A percentile compares a stretch with the other conserved stretches of the same genome.
Conservation (phyloP, 1,140 invertebrate species). For the Rhagoletis pomonella region DNA sequence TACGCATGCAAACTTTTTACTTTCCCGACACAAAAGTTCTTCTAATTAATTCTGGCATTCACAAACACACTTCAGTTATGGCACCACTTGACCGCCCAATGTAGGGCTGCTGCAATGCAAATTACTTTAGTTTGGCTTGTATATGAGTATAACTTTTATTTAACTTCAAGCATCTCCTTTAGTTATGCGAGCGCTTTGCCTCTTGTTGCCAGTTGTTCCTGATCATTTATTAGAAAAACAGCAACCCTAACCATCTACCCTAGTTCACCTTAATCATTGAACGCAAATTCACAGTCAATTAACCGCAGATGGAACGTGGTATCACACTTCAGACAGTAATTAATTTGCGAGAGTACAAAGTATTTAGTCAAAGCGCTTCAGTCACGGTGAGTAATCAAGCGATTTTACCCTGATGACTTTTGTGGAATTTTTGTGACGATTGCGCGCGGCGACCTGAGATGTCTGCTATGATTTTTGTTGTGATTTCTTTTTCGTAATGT, state of each 20-base stretch:
- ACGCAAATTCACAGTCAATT: not conserved
- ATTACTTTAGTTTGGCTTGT: not conserved
- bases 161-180: not conserved
- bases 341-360: slow-evolving; percentile 18
- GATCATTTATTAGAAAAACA: not conserved
- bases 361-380: not conserved
- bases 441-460: slow-evolving; percentile 2
- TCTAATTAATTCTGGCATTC: too few species aligned
- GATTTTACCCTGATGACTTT: not conserved
- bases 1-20: not conserved
- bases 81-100: not conserved
- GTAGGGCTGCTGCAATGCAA: not conserved
- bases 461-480: not conserved
- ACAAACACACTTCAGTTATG: not conserved
- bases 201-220: not conserved
- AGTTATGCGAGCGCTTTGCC: not conserved
- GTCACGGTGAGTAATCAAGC: slow-evolving; percentile 27
- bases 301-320: not conserved
- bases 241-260: not conserved
- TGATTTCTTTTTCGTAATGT: too few species aligned
- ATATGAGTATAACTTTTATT: not conserved
- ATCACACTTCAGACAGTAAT: not conserved
- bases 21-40: not conserved
- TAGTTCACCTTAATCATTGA: not conserved
- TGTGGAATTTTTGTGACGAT: not conserved